Percentiles rank a stretch among this genome's conserved stretches.
Conservation (phyloP, 2,113 vertebrate genomes). For the Indri indri region DNA sequence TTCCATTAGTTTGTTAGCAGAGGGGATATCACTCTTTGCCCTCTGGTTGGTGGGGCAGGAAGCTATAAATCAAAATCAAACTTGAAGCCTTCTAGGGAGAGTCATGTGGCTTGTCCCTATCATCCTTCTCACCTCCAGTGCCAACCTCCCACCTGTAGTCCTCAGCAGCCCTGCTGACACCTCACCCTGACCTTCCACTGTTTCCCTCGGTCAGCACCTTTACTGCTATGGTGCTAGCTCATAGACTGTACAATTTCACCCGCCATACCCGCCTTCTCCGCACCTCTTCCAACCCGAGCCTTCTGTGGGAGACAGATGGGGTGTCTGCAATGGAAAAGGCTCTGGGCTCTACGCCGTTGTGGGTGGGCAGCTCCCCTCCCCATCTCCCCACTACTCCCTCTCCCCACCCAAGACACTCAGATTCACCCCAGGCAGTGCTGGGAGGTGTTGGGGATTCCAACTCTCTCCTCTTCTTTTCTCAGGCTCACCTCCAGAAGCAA, state of each 20-base stretch:
- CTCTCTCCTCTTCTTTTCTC: background rate
- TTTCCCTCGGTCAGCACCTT: constrained; percentile 13
- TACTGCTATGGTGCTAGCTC: constrained; percentile 25
- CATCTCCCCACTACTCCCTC: constrained; percentile 52
- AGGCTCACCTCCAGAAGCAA: constrained; percentile 13
- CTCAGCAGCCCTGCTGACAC: background rate
- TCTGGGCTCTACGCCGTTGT: constrained; percentile 74
- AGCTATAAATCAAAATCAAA: constrained; percentile 39
- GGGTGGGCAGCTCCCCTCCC: constrained; percentile 59
- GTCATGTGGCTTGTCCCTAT: background rate
- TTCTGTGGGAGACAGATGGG: constrained; percentile 80
- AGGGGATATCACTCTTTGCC: background rate
- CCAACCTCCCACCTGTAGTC: background rate
- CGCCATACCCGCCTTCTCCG: constrained; percentile 52
- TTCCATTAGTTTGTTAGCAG: background rate
- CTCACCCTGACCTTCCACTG: background rate
- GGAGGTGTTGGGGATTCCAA: background rate
- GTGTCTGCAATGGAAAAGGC: constrained; percentile 77
- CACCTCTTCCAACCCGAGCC: constrained; percentile 75
- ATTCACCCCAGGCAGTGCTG: constrained; percentile 52
- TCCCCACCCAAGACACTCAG: constrained; percentile 67
- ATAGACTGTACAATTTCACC: constrained; percentile 52
- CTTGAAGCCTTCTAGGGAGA: background rate
- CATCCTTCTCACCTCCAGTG: background rate
- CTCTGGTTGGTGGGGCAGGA: background rate